A percentile compares a stretch with the other conserved stretches of the same genome.
Conservation (phyloP, 2,888 invertebrate genomes). For the Drosophila atripex region DNA sequence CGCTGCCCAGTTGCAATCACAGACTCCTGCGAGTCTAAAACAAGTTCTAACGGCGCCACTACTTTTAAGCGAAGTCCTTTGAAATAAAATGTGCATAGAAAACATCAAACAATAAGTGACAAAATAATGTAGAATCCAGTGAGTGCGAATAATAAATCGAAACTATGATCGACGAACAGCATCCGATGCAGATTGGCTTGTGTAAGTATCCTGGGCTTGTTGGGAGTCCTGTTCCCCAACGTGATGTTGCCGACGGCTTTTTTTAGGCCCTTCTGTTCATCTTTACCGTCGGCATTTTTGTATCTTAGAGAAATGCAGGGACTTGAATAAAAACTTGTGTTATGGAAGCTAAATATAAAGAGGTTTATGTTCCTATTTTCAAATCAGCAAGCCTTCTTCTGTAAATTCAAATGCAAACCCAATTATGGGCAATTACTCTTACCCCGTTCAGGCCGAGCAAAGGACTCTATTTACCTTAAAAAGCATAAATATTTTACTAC, state of each 20-base stretch:
- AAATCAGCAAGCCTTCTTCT: too few relatives aligned
- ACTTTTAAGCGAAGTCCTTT: slow-evolving; percentile 1
- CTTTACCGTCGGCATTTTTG: slow-evolving; percentile 10
- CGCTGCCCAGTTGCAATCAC: slow-evolving; percentile 30
- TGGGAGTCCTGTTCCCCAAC: too few relatives aligned
- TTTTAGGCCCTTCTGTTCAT: not conserved
- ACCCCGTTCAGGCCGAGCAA: not conserved
- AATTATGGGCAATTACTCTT: not conserved
- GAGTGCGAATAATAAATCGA: slow-evolving; percentile 20
- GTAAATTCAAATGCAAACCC: too few relatives aligned
- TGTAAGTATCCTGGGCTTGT: slow-evolving; percentile 77
- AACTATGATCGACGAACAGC: slow-evolving; percentile 83
- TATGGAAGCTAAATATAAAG: too few relatives aligned
- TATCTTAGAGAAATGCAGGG: not conserved
- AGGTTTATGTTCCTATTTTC: too few relatives aligned
- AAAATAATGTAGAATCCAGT: slow-evolving; percentile 35
- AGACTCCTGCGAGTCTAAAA: slow-evolving; percentile 1
- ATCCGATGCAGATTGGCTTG: slow-evolving; percentile 82
- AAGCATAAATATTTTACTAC: not conserved
- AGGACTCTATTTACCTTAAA: not conserved
- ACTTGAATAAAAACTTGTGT: too few relatives aligned
- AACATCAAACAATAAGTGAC: not conserved
- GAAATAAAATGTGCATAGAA: not conserved
- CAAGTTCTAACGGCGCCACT: not conserved
- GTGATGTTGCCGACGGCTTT: slow-evolving; percentile 42